phyloP scores from a whole-genome alignment of 2,888 invertebrate genomes.

The Cephus pulcher region DNA sequence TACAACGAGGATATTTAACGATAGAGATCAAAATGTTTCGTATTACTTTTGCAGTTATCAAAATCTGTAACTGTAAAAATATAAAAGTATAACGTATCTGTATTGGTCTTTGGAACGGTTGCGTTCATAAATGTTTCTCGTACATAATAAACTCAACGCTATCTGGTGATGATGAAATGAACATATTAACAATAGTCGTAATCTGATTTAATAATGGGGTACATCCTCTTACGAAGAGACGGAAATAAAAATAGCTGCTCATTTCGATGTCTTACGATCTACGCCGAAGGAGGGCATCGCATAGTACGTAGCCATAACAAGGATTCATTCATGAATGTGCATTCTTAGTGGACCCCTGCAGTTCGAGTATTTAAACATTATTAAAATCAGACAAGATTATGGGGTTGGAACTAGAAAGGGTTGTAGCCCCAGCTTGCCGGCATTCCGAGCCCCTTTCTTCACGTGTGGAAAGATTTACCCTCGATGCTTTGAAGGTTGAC shows the following conservation, averaged over 20 bases:
- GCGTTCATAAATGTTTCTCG: not conserved
- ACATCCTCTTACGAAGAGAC: not conserved
- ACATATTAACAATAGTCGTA: not conserved
- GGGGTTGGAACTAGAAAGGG: not conserved
- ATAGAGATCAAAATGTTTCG: not conserved
- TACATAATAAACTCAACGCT: not conserved
- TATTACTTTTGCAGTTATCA: not conserved
- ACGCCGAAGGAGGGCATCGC: not conserved
- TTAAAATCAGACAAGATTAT: constrained; percentile 23
- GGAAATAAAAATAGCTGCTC: not conserved
- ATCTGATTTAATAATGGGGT: not conserved
- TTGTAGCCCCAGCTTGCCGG: not conserved
- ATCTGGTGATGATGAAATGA: not conserved
- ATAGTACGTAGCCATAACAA: not conserved
- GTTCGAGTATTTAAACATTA: constrained; percentile 22
- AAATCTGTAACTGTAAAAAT: not conserved
- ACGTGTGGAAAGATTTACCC: not conserved
- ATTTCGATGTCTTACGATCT: not conserved
- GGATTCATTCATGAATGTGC: not conserved
- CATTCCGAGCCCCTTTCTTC: not conserved
- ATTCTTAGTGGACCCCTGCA: constrained; percentile 9
- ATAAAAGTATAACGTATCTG: not conserved
- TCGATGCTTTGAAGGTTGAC: not conserved
- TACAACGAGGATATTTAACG: not conserved
- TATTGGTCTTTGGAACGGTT: not conserved